These are phyloP conservation scores for Lagria hirta DNA, from an alignment of 2,888 invertebrate species.

Conservation along the genomic window DNA sequence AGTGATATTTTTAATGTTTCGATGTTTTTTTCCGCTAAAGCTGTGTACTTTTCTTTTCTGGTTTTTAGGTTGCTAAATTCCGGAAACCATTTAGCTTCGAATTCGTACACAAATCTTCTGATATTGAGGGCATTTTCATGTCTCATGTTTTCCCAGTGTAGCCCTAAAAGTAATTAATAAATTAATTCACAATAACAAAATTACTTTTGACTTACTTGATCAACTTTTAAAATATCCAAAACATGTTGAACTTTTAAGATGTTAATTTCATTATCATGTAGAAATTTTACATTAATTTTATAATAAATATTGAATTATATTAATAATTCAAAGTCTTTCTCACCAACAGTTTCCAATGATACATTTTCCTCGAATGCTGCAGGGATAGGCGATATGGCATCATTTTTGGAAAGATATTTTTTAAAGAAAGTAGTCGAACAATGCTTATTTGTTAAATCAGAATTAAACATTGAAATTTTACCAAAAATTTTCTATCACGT, in stretches of 20 bases:
- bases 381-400: too few species aligned
- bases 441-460: too few species aligned
- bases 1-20: constrained; percentile 2
- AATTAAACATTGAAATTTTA: too few species aligned
- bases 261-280: constrained; percentile 4
- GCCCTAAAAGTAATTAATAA: constrained; percentile 9
- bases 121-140: constrained; percentile 10
- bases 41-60: constrained; percentile 8
- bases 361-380: too few species aligned
- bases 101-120: constrained; percentile 10
- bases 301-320: too few species aligned
- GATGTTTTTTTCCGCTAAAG: constrained; percentile 7
- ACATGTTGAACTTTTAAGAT: constrained; percentile 5
- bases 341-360: too few species aligned
- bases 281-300: too few species aligned
- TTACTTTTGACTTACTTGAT: constrained; percentile 8
- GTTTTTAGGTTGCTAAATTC: constrained; percentile 9
- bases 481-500: too few species aligned
- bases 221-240: constrained; percentile 8
- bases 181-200: constrained; percentile 8
- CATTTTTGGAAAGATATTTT: too few species aligned
- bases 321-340: too few species aligned
- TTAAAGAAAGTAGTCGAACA: too few species aligned
- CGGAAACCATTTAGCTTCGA: constrained; percentile 5
- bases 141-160: constrained; percentile 11